Conservation (phyloP, 2,113 vertebrate genomes). For the Canis aureus region DNA sequence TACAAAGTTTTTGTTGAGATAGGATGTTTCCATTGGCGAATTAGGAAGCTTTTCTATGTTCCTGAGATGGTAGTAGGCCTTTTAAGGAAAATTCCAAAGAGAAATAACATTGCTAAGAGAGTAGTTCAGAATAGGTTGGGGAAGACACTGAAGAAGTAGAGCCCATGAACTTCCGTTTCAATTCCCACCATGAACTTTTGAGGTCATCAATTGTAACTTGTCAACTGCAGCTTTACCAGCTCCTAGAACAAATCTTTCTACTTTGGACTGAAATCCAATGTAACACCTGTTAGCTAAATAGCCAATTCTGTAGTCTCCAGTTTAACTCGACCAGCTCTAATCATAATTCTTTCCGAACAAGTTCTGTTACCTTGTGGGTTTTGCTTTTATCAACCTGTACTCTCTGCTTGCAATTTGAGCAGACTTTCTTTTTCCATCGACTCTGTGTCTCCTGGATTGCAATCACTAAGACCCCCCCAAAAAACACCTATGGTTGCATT, state of each 20-base stretch:
- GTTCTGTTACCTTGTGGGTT: not conserved
- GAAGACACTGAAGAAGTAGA: not conserved
- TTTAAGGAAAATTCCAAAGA: not conserved
- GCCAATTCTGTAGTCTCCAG: not conserved
- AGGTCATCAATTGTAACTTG: not conserved
- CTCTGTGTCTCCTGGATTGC: not conserved
- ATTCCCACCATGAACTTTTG: not conserved
- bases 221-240: not conserved
- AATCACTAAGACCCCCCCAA: not conserved
- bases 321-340: not conserved
- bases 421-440: not conserved
- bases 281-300: not conserved
- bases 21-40: not conserved
- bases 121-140: not conserved
- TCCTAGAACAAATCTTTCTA: not conserved
- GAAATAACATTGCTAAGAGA: not conserved
- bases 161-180: not conserved
- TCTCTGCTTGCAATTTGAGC: not conserved
- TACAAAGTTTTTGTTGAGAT: not conserved
- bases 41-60: conserved; percentile 33
- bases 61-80: not conserved
- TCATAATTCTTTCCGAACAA: not conserved
- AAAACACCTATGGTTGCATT: not conserved
- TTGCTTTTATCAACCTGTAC: not conserved
- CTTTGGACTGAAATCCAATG: not conserved